A percentile compares a stretch with the other conserved stretches of the same genome.
These are phyloP conservation scores for Stomatorhinus ivindoensis DNA, from an alignment of 2,113 vertebrate species.

Conservation along the genomic window DNA sequence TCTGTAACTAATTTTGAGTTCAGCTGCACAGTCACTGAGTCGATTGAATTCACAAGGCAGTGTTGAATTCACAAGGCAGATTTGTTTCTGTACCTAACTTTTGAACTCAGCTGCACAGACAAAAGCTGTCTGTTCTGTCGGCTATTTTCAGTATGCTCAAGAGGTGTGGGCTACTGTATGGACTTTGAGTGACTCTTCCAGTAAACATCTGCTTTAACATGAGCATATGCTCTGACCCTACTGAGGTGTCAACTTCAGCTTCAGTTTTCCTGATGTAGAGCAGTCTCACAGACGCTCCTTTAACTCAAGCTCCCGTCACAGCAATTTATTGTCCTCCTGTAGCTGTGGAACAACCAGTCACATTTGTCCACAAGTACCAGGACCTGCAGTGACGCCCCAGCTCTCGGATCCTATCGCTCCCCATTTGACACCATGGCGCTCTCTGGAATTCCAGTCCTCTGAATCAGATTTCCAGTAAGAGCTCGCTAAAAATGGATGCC, in stretches of 20 bases:
- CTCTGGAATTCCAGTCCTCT: slow-evolving; percentile 33
- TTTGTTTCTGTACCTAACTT: background rate
- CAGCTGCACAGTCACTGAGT: background rate
- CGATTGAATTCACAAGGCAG: background rate
- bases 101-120: background rate
- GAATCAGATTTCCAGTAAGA: slow-evolving; percentile 47
- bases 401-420: background rate
- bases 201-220: background rate
- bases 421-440: background rate
- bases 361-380: background rate
- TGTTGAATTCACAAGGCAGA: background rate
- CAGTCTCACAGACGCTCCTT: background rate
- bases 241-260: background rate
- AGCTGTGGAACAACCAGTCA: background rate
- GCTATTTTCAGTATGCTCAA: background rate
- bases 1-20: background rate
- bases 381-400: background rate
- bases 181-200: background rate
- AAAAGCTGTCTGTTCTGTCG: background rate
- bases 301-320: background rate
- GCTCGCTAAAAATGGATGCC: slow-evolving; percentile 45
- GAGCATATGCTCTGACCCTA: background rate
- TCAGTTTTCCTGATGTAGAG: background rate
- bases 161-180: background rate
- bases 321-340: background rate